Conservation (phyloP, 2,888 invertebrate genomes). For the Pyrrhia umbra region DNA sequence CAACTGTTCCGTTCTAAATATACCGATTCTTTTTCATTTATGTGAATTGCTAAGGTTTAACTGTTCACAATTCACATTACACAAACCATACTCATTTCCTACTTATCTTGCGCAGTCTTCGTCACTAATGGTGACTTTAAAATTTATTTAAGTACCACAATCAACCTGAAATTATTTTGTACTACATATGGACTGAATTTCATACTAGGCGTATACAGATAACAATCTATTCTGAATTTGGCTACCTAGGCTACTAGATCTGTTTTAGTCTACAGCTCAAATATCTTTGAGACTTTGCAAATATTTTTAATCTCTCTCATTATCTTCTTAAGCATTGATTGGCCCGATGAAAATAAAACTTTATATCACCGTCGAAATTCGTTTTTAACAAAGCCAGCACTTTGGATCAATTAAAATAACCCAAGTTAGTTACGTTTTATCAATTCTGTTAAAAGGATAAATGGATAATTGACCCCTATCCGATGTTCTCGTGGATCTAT, state of each 20-base stretch:
- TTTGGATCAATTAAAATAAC: conserved; percentile 88
- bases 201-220: neutral
- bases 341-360: conserved; percentile 70
- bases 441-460: conserved; percentile 90
- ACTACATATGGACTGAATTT: neutral
- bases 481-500: conserved; percentile 83
- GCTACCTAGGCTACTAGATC: too few species aligned
- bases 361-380: conserved; percentile 75
- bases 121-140: conserved; percentile 53
- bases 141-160: conserved; percentile 26
- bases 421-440: conserved; percentile 88
- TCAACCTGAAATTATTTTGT: conserved; percentile 18
- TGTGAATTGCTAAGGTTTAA: conserved; percentile 30
- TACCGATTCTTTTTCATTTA: conserved; percentile 27
- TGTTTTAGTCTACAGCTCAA: neutral
- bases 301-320: conserved; percentile 50
- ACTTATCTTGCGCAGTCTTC: conserved; percentile 55
- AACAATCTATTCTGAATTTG: neutral
- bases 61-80: conserved; percentile 28
- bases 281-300: neutral
- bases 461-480: conserved; percentile 90
- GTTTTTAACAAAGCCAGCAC: conserved; percentile 83
- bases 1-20: conserved; percentile 32
- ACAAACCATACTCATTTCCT: conserved; percentile 37
- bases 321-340: conserved; percentile 57